Evolutionary conservation across 2,113 vertebrate genomes (phyloP).

Genomic region (Recurvirostra avosetta): DNA sequence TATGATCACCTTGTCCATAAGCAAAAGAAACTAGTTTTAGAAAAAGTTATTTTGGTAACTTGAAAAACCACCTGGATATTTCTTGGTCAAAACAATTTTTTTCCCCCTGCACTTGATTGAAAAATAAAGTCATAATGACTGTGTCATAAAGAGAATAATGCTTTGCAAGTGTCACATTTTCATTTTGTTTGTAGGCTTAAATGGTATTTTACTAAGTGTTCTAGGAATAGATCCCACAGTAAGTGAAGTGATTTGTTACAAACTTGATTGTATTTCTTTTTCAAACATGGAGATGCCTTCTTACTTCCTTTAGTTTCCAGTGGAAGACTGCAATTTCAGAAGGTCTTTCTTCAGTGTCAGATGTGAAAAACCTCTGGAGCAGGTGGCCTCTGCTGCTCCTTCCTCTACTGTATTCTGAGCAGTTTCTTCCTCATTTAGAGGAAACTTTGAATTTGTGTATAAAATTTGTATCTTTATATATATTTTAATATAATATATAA

Average conservation of each 20-base stretch:
- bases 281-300: neutral
- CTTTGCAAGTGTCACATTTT: neutral
- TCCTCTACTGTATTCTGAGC: neutral
- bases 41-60: neutral
- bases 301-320: neutral
- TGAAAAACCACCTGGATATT: neutral
- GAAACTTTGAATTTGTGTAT: neutral
- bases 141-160: neutral
- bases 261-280: neutral
- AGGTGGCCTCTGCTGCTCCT: neutral
- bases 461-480: neutral
- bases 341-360: neutral
- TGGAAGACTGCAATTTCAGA: neutral
- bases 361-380: neutral
- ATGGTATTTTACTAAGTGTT: neutral
- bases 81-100: neutral
- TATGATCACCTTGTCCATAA: neutral
- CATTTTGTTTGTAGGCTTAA: neutral
- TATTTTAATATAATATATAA: neutral
- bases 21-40: neutral
- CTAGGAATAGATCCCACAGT: neutral
- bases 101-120: neutral
- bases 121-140: neutral
- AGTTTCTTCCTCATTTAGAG: neutral
- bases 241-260: neutral